Base-by-base conservation (phyloP, 2,113 vertebrate species). In the Crotalus horridus region DNA sequence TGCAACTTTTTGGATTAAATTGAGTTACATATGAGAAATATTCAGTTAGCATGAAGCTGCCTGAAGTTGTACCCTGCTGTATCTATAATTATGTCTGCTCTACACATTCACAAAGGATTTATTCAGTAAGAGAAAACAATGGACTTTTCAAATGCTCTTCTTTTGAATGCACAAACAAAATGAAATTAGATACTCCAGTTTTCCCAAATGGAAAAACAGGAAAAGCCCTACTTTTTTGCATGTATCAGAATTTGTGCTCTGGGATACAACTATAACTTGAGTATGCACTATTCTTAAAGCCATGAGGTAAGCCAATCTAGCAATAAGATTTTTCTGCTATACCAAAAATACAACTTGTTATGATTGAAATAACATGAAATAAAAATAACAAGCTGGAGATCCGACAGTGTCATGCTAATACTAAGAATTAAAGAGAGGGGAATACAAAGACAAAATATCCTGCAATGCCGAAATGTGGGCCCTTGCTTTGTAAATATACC, bases 1-100 rank as follows among this genome's bases (percentile, higher is more conserved):
- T 95, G 94, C 94, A 97, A 97, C 56, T 93, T 95, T 56, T 69
- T 91, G 43, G 58, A 90, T 43, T 81, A 81, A 81, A 81, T 3
- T 81, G 88, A 69, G 87, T 43, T 96, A 81, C 51, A 48, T 24
- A 33, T 15, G 0, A 0, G 3, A 7, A 4, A 17, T 8, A 6
- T 85, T 4, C 85, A 88, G 20, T 24, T 53, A 29, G 21, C 11
- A 3, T 0, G 26, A 93, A 91, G 12, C 74, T 88, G 43, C 13
- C 39, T 88, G 24, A 0, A 20, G 13, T 6, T 0, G 5, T 17
- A 10, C 0, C 55, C 46, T 88, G 1, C 15, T 33, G 51, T 6
- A 1, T 24, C 53, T n/a, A 21, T 13, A 64, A 48, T 48, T 56
- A 88, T 21, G 12, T 51, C 55, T 85, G 54, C 1, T 26, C 64